A percentile compares a stretch with the other conserved stretches of the same genome.
Evolutionary conservation across 2,797 vertebrate species (phyloP).

Genomic region (Parauchenoglanis ngamensis): DNA sequence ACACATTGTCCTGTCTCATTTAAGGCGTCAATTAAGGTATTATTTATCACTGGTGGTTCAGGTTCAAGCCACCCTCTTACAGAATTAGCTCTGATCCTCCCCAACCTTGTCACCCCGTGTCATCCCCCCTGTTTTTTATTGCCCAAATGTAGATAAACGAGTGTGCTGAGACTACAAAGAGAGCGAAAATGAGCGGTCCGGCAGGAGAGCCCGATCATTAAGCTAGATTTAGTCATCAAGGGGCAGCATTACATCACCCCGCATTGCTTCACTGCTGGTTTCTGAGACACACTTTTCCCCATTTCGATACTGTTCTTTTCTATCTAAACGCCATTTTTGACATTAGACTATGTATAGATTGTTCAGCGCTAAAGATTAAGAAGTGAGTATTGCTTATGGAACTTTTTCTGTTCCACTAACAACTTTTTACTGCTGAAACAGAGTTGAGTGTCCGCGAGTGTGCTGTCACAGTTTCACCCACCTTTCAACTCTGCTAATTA

Average conservation of each 20-base stretch:
- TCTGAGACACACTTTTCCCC: background rate
- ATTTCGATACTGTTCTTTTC: background rate
- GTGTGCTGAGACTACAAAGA: constrained; percentile 48
- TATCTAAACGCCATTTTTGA: background rate
- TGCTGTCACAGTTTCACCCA: background rate
- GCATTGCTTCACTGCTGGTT: constrained; percentile 15
- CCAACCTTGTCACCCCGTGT: constrained; percentile 60
- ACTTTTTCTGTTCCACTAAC: background rate
- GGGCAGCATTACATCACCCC: constrained; percentile 53
- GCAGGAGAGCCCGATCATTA: constrained; percentile 62
- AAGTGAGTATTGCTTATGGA: no score
- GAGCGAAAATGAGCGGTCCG: constrained; percentile 61
- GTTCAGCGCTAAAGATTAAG: background rate
- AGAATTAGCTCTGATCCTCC: constrained; percentile 56
- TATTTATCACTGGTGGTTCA: constrained; percentile 55
- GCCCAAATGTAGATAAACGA: constrained; percentile 62
- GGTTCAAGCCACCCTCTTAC: constrained; percentile 51
- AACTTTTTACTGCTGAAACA: background rate
- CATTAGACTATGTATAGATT: background rate
- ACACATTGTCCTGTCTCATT: constrained; percentile 46
- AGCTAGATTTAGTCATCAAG: constrained; percentile 64
- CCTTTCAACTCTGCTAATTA: background rate
- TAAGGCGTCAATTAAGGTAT: constrained; percentile 69
- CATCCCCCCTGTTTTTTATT: constrained; percentile 63
- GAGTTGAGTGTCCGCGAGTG: background rate